Evolutionary conservation across 1,140 invertebrate species (phyloP), one percentile per base, ranked within the genome.

Genomic region (Tetragonula clypearis): DNA sequence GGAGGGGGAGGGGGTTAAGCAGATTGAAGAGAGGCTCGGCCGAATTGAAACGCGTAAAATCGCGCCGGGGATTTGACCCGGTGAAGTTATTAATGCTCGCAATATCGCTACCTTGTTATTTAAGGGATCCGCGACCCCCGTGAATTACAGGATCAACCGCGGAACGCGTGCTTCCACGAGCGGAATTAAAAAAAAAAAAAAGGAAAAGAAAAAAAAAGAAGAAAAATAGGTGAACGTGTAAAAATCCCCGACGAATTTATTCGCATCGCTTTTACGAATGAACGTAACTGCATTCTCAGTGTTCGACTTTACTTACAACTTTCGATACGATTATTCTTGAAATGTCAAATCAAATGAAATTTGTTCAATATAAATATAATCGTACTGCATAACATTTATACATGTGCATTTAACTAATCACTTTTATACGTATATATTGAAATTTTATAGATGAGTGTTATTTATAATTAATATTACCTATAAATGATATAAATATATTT

Each of bases 1-100:
- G n/a, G n/a, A n/a, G 5, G 41, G 41, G 41, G 41, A 41, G 65
- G 87, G 65, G 82, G 74, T 87, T 87, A 88, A 88, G 72, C 81
- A 87, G 86, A 65, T 87, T 69, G 87, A 79, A 49, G 75, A 80
- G 87, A 58, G n/a, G 56, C 79, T 80, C 41, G 60, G 74, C 82
- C 56, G 49, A 82, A 73, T 68, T 77, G 62, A 30, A 82, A 77
- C 81, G 73, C 73, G 81, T 77, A 77, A 82, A 82, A 82, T 77
- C 55, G 73, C 30, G 49, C 60, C 17, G 53, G 60, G 81, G 81
- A 82, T 82, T 82, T 77, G 49, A 68, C 60, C 30, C 49, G 81
- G 53, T 66, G 60, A 66, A 76, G 81, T 82, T 77, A 77, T 82
- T 82, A 82, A 82, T 82, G 81, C 60, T 76, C 62, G 60, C 80